Evolutionary conservation across 2,888 invertebrate species (phyloP), one percentile per base, ranked within the genome.

Genomic region (Antitype chi): DNA sequence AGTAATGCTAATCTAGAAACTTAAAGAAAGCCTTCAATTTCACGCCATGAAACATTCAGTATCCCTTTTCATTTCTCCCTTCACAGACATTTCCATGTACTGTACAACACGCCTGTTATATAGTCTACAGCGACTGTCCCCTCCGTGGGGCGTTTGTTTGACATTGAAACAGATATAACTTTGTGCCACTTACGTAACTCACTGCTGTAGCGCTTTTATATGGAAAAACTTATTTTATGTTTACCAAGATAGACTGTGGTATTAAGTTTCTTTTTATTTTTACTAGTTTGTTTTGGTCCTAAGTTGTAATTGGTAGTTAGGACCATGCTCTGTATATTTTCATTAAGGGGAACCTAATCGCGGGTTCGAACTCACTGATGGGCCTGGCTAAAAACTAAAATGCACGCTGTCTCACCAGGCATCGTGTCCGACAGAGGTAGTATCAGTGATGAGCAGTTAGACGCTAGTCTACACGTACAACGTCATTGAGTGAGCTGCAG

Each of bases 81-180:
- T n/a, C 38, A 17, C n/a, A 59, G 66, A 57, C 32, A 38, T 52
- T 2, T 59, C 17, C 43, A 78, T n/a, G 11, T 64, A 43, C 15
- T 15, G 28, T 15, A 67, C 5, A 23, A 49, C 23, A 28, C 23
- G 23, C 28, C 38, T 53, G 28, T 17, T 43, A 49, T 15, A 38
- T 43, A 72, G n/a, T 20, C 38, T 23, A 13, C 25, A 23, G 28
- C 4, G 47, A 9, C 23, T 23, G 67, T 77, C 67, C 67, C 81
- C 70, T 25, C 15, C 15, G 25, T 32, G 28, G 57, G 63, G 64
- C 63, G 66, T 69, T 32, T 47, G 59, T 63, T 70, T 71, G 82
- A 85, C 82, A 82, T 76, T 82, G 85, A 69, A 69, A 66, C 71
- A 57, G 57, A 76, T 59, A 69, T 64, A 85, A 60, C 70, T 64